Conservation (phyloP, 1,140 invertebrate species). For the Tenebrio molitor region DNA sequence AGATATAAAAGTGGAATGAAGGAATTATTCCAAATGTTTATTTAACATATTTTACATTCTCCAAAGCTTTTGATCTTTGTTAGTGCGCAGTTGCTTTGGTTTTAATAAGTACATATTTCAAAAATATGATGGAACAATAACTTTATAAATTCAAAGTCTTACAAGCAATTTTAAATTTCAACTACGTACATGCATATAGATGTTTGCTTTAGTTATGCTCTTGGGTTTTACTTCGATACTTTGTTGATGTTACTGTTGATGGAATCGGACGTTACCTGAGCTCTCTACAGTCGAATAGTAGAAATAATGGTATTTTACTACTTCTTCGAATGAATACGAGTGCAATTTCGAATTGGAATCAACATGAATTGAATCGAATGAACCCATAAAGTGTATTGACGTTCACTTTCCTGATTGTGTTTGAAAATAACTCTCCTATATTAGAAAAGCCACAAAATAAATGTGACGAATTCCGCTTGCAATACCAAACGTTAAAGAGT, state of each 20-base stretch:
- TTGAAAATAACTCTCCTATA: conserved; percentile 11
- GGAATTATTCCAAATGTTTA: too few relatives aligned
- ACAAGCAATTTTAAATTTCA: too few relatives aligned
- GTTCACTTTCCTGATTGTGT: conserved; percentile 25
- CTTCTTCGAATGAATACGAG: not conserved
- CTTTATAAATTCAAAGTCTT: too few relatives aligned
- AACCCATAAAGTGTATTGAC: conserved; percentile 15
- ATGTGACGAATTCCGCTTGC: too few relatives aligned
- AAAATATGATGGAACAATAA: too few relatives aligned
- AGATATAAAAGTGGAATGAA: too few relatives aligned
- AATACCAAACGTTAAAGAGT: too few relatives aligned
- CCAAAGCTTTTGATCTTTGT: too few relatives aligned
- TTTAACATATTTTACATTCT: too few relatives aligned
- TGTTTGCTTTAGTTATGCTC: conserved; percentile 1
- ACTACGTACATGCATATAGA: not conserved
- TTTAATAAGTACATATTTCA: too few relatives aligned
- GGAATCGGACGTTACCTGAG: conserved; percentile 11
- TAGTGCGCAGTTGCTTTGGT: too few relatives aligned
- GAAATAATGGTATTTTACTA: conserved; percentile 12
- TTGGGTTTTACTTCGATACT: conserved; percentile 4
- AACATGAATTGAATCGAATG: conserved; percentile 10
- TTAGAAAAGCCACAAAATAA: not conserved
- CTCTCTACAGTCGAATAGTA: not conserved
- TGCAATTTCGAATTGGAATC: conserved; percentile 6
- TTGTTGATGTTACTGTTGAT: not conserved